Evolutionary conservation across 2,113 vertebrate species (phyloP).

Genomic region (Erinaceus europaeus): DNA sequence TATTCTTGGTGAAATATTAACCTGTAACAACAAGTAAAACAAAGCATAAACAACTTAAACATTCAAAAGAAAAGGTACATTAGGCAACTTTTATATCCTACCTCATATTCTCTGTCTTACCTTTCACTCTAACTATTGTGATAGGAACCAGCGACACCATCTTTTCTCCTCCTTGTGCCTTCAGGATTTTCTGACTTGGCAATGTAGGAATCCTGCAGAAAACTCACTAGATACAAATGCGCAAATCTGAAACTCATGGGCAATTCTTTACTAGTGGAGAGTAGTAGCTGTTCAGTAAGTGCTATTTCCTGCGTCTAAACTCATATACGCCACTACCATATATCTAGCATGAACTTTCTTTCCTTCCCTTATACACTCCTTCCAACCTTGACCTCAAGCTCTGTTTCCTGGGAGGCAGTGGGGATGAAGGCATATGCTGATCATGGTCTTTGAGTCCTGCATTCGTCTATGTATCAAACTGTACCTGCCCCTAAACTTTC

Average conservation of each 20-base stretch:
- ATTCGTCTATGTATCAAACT: background rate
- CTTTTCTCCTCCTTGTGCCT: background rate
- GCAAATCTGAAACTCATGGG: background rate
- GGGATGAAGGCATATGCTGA: background rate
- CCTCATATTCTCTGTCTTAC: background rate
- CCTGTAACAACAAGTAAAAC: background rate
- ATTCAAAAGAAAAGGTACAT: background rate
- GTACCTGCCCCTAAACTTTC: background rate
- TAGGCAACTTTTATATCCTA: background rate
- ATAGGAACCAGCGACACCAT: background rate
- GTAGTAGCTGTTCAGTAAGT: background rate
- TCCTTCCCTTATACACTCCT: background rate
- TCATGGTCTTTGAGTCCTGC: background rate
- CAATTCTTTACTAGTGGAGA: background rate
- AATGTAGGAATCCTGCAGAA: background rate
- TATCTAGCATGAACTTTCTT: background rate
- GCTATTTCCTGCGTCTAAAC: background rate
- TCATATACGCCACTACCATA: background rate
- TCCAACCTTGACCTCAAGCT: background rate
- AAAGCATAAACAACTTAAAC: background rate
- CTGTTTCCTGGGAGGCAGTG: background rate
- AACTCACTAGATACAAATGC: background rate
- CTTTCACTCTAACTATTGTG: background rate
- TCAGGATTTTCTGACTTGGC: background rate
- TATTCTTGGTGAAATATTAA: slow-evolving; percentile 29